phyloP scores from a whole-genome alignment of 2,888 invertebrate species.

The Ectemnius lituratus region DNA sequence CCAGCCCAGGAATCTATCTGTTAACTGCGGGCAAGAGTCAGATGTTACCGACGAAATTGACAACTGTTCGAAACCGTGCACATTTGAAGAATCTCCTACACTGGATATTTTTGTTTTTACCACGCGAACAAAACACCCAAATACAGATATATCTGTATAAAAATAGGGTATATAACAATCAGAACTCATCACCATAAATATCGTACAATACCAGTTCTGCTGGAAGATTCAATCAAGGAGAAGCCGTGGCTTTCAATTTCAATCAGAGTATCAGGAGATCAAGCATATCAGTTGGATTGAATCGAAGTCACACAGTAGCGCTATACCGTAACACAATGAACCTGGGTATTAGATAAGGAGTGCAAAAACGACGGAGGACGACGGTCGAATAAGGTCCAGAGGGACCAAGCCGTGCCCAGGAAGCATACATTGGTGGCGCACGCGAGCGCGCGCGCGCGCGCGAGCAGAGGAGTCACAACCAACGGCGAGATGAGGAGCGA shows the following conservation, averaged over 20 bases:
- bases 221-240: no score
- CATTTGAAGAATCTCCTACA: no score
- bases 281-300: constrained; percentile 25
- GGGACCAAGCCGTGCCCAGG: constrained; percentile 3
- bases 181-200: no score
- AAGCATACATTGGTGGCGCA: not conserved
- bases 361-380: constrained; percentile 1
- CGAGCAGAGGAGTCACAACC: not conserved
- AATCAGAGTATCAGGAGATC: not conserved
- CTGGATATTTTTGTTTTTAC: no score
- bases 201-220: no score
- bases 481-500: constrained; percentile 31
- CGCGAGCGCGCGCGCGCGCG: not conserved
- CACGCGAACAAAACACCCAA: no score
- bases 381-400: constrained; percentile 3
- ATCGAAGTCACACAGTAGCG: constrained; percentile 26
- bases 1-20: not conserved
- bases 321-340: constrained; percentile 6
- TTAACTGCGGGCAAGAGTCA: no score
- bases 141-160: no score
- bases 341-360: constrained; percentile 1
- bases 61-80: no score
- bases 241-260: constrained; percentile 16
- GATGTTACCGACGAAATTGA: no score
- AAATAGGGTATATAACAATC: no score